Base-by-base conservation (phyloP, 2,113 vertebrate genomes). In the Laticauda colubrina region DNA sequence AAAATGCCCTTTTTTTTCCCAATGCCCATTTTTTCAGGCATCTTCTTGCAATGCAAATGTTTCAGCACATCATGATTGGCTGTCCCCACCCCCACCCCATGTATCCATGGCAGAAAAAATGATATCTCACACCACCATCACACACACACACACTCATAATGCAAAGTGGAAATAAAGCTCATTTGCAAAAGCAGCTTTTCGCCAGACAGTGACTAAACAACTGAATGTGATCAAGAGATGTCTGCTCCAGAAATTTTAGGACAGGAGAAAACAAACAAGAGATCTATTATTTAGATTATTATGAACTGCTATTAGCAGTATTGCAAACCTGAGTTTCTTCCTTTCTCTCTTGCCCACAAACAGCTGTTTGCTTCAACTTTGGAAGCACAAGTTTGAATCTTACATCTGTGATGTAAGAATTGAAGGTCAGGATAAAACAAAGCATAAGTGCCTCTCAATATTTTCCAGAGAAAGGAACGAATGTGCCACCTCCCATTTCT, bases 401-500 rank as follows among this genome's bases (percentile, higher is more conserved):
- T 26, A 29, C 21, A 48, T n/a, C 34, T 86, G 45, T 53, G 56
- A 59, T n/a, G 21, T 57, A 26, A 57, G 91, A 0, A 0, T 48
- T 18, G 57, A 57, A 94, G 91, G 94, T 56, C 64, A 93, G 64
- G 88, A 86, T 87, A 92, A 95, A 92, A 95, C 10, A 4, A 0
- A 0, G 29, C 3, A 85, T 29, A 90, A 89, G 89, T 90, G 48
- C 34, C 34, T 88, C 20, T 43, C 86, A 91, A 56, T 93, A 3
- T 8, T 87, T 91, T 93, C 94, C 88, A 0, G 0, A 91, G 57
- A 69, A 91, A 61, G 3, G 54, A 95, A 43, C 64, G 94, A 91
- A 94, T 93, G 96, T 93, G 85, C 89, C 59, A 23, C 90, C 69
- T 39, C 69, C 69, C 15, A 51, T 95, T 94, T 93, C 90, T 95